These are phyloP conservation scores for Xanthostigma xanthostigma DNA, from an alignment of 2,888 invertebrate species.

Conservation along the genomic window DNA sequence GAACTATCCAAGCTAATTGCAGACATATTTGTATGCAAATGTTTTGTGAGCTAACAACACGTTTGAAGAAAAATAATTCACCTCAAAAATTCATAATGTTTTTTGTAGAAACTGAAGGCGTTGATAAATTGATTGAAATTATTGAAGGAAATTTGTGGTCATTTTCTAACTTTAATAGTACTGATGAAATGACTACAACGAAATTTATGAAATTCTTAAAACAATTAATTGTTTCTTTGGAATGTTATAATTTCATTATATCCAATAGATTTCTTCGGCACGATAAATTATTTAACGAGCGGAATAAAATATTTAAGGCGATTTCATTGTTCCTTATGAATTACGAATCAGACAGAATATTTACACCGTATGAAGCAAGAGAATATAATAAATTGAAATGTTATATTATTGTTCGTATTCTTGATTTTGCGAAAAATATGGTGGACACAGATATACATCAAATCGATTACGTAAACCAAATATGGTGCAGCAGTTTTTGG, in stretches of 20 bases:
- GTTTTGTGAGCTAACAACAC: slow-evolving; percentile 26
- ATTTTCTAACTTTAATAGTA: slow-evolving; percentile 19
- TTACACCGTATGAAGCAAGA: background rate
- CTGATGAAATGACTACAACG: slow-evolving; percentile 15
- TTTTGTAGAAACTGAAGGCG: slow-evolving; percentile 18
- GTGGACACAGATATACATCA: background rate
- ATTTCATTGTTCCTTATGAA: background rate
- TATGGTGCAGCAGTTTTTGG: slow-evolving; percentile 16
- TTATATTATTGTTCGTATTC: background rate
- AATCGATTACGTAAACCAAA: background rate
- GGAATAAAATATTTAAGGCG: background rate
- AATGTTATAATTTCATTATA: slow-evolving; percentile 21
- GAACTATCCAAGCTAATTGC: slow-evolving; percentile 27
- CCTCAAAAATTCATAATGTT: slow-evolving; percentile 17
- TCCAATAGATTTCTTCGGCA: background rate
- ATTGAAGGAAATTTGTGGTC: slow-evolving; percentile 19
- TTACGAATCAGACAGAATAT: background rate
- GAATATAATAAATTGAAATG: background rate
- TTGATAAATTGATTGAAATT: slow-evolving; percentile 17
- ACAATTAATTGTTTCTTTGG: slow-evolving; percentile 27
- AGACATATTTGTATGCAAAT: slow-evolving; percentile 33
- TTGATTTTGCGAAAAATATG: background rate
- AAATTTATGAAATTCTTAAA: slow-evolving; percentile 23
- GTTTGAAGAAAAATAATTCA: slow-evolving; percentile 16
- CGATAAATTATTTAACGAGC: background rate